These are phyloP conservation scores for Polypterus senegalus DNA, from an alignment of 2,113 vertebrate genomes.

Conservation along the genomic window DNA sequence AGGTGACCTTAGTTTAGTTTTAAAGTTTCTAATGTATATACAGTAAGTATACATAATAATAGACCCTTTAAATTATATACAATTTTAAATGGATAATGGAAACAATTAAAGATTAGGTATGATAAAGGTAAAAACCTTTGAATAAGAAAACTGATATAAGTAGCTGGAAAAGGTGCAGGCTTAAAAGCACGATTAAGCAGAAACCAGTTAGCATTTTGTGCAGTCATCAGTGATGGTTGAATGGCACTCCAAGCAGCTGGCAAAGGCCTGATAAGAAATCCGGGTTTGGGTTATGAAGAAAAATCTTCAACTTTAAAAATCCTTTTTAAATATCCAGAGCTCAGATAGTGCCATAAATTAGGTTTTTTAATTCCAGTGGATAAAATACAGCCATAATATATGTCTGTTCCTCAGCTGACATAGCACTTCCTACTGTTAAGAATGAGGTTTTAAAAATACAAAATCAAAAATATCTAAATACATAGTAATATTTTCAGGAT, in stretches of 20 bases:
- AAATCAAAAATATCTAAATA: constrained; percentile 10
- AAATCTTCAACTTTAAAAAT: constrained; percentile 12
- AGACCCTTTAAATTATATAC: not conserved
- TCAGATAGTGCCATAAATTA: constrained; percentile 14
- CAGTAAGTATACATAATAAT: constrained; percentile 1
- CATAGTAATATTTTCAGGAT: not conserved
- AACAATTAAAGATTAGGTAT: constrained; percentile 2
- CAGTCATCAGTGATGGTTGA: constrained; percentile 33
- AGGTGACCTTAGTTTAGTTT: not conserved
- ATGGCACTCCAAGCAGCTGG: constrained; percentile 32
- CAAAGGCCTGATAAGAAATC: constrained; percentile 30
- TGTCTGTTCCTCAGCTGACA: constrained; percentile 25
- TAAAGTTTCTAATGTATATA: not conserved
- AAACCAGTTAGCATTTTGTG: constrained; percentile 11
- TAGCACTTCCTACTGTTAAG: constrained; percentile 14
- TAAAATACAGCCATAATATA: constrained; percentile 24
- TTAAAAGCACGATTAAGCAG: constrained; percentile 4
- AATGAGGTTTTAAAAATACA: constrained; percentile 12
- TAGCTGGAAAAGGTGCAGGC: constrained; percentile 1
- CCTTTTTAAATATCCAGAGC: constrained; percentile 18
- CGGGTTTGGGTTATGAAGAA: constrained; percentile 20
- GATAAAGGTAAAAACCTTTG: constrained; percentile 1
- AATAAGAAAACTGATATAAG: not conserved
- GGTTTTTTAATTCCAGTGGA: constrained; percentile 14
- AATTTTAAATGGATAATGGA: constrained; percentile 4